These are phyloP conservation scores for Abrostola triplasia DNA, from an alignment of 2,888 invertebrate species.

Conservation along the genomic window DNA sequence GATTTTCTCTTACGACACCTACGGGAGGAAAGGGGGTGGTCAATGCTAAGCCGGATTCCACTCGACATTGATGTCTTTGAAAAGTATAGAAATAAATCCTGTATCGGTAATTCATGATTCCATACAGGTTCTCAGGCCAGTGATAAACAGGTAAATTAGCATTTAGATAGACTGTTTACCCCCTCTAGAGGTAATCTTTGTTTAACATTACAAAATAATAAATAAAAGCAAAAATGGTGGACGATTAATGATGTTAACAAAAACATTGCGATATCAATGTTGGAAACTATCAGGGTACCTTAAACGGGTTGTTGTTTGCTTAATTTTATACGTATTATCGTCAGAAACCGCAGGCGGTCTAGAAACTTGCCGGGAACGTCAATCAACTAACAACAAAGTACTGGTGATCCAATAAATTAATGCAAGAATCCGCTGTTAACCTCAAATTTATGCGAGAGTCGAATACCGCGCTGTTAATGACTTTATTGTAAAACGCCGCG, in stretches of 20 bases:
- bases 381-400: constrained; percentile 47
- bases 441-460: constrained; percentile 69
- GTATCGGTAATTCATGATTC: background rate
- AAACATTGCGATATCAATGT: constrained; percentile 2
- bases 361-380: constrained; percentile 47
- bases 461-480: constrained; percentile 71
- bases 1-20: too few species aligned
- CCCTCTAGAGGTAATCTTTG: constrained; percentile 16
- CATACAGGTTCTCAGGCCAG: background rate
- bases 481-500: constrained; percentile 71
- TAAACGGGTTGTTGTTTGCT: constrained; percentile 26
- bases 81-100: background rate
- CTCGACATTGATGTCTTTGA: too few species aligned
- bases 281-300: background rate
- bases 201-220: constrained; percentile 12
- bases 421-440: constrained; percentile 62
- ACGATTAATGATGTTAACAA: constrained; percentile 13
- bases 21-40: too few species aligned
- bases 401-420: constrained; percentile 61
- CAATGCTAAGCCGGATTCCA: too few species aligned
- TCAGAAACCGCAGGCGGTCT: constrained; percentile 49
- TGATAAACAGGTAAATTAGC: constrained; percentile 21
- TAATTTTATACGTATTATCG: constrained; percentile 26
- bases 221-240: constrained; percentile 20
- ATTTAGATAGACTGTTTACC: constrained; percentile 12